These are phyloP conservation scores for Boulengeromyrus knoepffleri DNA, from an alignment of 2,113 vertebrate species.

Conservation along the genomic window DNA sequence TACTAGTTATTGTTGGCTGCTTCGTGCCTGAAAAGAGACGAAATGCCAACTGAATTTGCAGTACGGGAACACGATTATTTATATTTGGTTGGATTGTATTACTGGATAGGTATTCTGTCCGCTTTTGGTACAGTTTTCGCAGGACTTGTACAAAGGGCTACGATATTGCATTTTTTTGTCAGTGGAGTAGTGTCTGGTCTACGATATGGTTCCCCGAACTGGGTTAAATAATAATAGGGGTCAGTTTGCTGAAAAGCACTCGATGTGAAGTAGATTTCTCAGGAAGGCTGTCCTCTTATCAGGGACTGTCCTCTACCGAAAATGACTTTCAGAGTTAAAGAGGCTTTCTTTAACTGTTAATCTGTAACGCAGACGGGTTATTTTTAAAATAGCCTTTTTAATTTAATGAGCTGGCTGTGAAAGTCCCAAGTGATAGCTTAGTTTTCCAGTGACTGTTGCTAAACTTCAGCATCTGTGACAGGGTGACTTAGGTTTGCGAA, in stretches of 20 bases:
- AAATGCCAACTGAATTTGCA: neutral
- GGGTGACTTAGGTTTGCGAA: neutral
- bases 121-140: neutral
- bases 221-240: neutral
- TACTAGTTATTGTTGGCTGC: neutral
- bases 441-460: neutral
- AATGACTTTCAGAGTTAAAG: neutral
- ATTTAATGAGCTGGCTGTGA: neutral
- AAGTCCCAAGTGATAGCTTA: neutral
- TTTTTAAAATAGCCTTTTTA: neutral
- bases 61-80: neutral
- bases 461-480: neutral
- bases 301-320: neutral
- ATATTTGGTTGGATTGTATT: neutral
- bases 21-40: neutral
- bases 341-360: neutral
- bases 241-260: neutral
- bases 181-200: neutral
- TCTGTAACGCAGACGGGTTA: neutral
- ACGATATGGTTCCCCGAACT: neutral
- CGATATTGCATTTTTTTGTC: neutral
- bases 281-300: neutral
- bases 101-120: neutral
- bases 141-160: neutral
- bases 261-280: neutral